phyloP scores from a whole-genome alignment of 2,888 invertebrate genomes.

The Ecdyonurus torrentis region DNA sequence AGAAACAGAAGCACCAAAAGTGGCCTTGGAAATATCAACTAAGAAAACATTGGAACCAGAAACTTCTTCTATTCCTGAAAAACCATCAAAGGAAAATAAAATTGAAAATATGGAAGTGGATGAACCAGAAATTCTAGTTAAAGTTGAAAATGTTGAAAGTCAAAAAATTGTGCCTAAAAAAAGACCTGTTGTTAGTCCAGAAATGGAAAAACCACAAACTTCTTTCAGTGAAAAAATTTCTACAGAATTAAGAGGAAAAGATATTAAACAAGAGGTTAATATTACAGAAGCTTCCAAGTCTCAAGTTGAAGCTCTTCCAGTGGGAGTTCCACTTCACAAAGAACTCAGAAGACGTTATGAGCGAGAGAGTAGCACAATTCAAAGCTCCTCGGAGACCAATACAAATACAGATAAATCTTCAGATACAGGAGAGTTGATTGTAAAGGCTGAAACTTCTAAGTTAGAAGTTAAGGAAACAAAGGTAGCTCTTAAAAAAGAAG shows the following conservation, averaged over 20 bases:
- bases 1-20: no score
- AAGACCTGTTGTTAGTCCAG: neutral
- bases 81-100: neutral
- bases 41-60: no score
- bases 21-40: no score
- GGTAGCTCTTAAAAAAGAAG: neutral
- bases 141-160: neutral
- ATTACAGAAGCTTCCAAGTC: no score
- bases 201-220: neutral
- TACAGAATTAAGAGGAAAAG: neutral
- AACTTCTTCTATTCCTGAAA: neutral
- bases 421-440: neutral
- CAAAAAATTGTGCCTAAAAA: no score
- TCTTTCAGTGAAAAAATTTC: neutral
- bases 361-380: no score
- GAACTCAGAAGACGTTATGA: no score
- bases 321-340: no score
- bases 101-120: neutral
- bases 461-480: neutral
- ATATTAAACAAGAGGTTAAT: no score
- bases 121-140: neutral
- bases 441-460: neutral
- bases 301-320: no score
- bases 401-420: neutral
- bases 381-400: no score